Evolutionary conservation across 2,888 invertebrate genomes (phyloP), one percentile per base, ranked within the genome.

Genomic region (Endotricha flammealis): DNA sequence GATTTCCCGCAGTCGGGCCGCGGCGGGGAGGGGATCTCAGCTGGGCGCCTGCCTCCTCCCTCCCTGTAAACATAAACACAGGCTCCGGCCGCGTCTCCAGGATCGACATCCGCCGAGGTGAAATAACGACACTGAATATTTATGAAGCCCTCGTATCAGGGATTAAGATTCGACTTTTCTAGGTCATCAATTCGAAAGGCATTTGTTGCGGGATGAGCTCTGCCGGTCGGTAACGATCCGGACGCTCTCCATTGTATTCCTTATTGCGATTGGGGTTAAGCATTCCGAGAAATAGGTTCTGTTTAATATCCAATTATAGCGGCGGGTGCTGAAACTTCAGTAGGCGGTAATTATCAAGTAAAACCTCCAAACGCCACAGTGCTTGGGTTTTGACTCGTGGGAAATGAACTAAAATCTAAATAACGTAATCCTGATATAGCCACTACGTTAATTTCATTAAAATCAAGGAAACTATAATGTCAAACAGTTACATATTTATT

Each of bases 71-170:
- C 81, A 82, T 80, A 83, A 83, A 83, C 83, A 82, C 79, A 66
- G 68, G 65, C 69, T 70, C 62, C 60, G 39, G 40, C 42, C 38
- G 38, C 40, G 41, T 60, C 57, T 57, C 52, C 71, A 73, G 72
- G 69, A 81, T 78, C 82, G 76, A 74, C 77, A 71, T 71, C 72
- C 72, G 71, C 57, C 71, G 78, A 82, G 80, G 82, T 82, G 77
- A 79, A 82, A 81, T 81, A 82, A 79, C 73, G 72, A 76, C 72
- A 64, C 71, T 77, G 83, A 83, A 85, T 85, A 83, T 83, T 82
- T 83, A 83, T 83, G 77, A 79, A 71, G 65, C 65, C 59, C 63
- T 64, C 69, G 71, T 77, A 79, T 76, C 72, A 72, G 55, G 74
- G 76, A 79, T 80, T 80, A 81, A 77, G 73, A 76, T 69, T 76